phyloP scores from a whole-genome alignment of 1,140 invertebrate species.

The Microplitis mediator region DNA sequence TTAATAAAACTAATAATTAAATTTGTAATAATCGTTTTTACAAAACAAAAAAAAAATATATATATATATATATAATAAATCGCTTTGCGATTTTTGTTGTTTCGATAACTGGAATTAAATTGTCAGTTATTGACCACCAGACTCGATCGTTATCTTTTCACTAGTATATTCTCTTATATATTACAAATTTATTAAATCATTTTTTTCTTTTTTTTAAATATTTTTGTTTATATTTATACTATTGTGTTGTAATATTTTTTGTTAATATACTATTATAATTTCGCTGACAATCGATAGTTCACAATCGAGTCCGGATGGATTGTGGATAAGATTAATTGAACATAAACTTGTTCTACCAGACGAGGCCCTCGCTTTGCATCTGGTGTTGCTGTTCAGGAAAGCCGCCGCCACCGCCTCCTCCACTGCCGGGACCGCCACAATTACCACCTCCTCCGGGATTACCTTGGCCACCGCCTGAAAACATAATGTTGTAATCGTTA shows the following conservation, averaged over 20 bases:
- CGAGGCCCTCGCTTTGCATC: conserved; percentile 74
- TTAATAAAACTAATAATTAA: not conserved
- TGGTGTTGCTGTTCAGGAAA: conserved; percentile 75
- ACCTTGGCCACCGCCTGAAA: conserved; percentile 58
- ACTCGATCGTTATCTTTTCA: not conserved
- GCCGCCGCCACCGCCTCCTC: conserved; percentile 63
- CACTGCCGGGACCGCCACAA: conserved; percentile 55
- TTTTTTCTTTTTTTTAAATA: not conserved
- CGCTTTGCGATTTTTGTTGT: not conserved
- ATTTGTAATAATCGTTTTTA: not conserved
- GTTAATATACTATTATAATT: not conserved
- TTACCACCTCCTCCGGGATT: conserved; percentile 58
- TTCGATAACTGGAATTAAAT: not conserved
- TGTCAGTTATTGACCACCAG: not conserved
- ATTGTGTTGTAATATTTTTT: conserved; percentile 1
- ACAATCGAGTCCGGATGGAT: conserved; percentile 22
- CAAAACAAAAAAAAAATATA: not conserved
- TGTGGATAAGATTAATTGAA: conserved; percentile 52
- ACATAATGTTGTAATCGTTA: conserved; percentile 7
- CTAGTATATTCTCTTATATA: not conserved
- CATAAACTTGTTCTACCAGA: conserved; percentile 68
- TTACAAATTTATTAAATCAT: not conserved
- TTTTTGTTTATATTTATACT: not conserved
- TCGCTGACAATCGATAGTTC: conserved; percentile 3
- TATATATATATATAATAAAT: not conserved